Conservation (phyloP, 2,113 vertebrate species). For the Pelusios castaneus region DNA sequence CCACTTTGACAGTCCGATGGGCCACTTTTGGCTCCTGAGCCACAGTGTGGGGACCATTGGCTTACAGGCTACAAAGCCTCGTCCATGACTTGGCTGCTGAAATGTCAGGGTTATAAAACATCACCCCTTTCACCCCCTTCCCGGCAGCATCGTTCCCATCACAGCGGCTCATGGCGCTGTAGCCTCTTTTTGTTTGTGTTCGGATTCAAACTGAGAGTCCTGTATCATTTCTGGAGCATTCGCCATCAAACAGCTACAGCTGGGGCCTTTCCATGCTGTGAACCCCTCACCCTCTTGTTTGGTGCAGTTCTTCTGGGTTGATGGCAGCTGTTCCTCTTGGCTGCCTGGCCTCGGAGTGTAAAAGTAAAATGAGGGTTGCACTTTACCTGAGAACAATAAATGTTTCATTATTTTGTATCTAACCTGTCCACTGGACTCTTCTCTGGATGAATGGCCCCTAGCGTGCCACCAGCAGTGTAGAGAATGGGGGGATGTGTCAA, state of each 20-base stretch:
- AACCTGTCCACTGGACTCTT: background rate
- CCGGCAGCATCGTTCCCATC: background rate
- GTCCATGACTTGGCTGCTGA: background rate
- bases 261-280: rapidly evolving
- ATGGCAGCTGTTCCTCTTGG: background rate
- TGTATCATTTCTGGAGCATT: background rate
- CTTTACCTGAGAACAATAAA: conserved; percentile 9
- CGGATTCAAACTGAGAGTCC: background rate
- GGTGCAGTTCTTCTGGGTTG: background rate
- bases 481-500: background rate
- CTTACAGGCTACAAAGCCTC: background rate
- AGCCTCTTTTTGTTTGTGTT: background rate
- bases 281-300: background rate
- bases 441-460: background rate
- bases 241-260: background rate
- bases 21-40: too few relatives aligned
- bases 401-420: conserved; percentile 25
- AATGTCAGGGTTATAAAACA: rapidly evolving
- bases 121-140: background rate
- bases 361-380: background rate
- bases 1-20: too few relatives aligned
- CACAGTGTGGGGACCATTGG: too few relatives aligned
- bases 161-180: rapidly evolving
- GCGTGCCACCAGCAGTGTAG: background rate
- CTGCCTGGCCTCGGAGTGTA: rapidly evolving